A percentile compares a stretch with the other conserved stretches of the same genome.
These are phyloP conservation scores for Papilio helenus DNA, from an alignment of 1,140 invertebrate genomes.

Conservation along the genomic window DNA sequence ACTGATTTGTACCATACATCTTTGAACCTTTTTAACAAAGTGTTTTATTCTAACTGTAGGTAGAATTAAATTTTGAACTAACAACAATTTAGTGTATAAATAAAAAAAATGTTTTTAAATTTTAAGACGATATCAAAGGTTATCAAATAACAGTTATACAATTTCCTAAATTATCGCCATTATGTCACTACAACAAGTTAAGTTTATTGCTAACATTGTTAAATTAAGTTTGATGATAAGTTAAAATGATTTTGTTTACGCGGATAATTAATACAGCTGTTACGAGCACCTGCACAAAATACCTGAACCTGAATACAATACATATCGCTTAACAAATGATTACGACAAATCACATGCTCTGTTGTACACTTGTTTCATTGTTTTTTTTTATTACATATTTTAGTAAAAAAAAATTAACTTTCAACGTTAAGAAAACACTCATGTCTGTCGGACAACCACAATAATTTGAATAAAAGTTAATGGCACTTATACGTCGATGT, in stretches of 20 bases:
- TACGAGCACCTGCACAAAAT: conserved; percentile 31
- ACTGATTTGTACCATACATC: neutral
- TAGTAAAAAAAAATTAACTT: neutral
- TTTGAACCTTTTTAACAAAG: neutral
- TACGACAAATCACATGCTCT: neutral
- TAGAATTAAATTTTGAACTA: neutral
- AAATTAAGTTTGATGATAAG: conserved; percentile 26
- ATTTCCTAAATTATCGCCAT: neutral
- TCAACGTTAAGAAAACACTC: too few relatives aligned
- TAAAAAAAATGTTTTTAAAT: neutral
- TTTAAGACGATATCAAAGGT: neutral
- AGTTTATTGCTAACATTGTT: neutral
- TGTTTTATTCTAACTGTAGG: neutral
- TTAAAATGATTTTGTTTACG: conserved; percentile 25
- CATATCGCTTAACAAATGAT: conserved; percentile 15
- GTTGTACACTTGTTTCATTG: neutral
- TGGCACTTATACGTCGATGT: neutral
- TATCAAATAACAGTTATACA: neutral
- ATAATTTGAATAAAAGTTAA: neutral
- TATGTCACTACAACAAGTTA: neutral
- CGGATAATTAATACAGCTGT: conserved; percentile 32
- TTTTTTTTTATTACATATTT: neutral
- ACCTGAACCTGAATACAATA: conserved; percentile 13
- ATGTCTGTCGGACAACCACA: neutral
- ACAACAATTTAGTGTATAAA: neutral